Base-by-base conservation (phyloP, 2,113 vertebrate species). In the Pseudolaguvia tuberculata region DNA sequence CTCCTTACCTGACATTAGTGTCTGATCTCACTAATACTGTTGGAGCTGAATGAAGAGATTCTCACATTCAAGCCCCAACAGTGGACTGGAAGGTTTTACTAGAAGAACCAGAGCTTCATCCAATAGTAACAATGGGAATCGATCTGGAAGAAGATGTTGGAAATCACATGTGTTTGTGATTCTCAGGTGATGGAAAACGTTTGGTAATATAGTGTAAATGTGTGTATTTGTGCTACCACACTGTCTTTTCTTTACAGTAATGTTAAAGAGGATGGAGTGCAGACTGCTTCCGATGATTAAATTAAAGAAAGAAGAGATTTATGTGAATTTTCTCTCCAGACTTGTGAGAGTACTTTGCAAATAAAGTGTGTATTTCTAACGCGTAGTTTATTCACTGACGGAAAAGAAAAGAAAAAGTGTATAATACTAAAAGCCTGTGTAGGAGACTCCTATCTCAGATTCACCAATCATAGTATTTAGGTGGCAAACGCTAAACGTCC, bases 391-490 rank as follows among this genome's bases (percentile, higher is more conserved):
- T 59, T 8, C 27, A 20, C 53, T 12, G 56, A 45, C 20, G 42
- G 69, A 14, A 76, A 76, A 61, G 55, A 59, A 50, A 73, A 51
- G n/a, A 70, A 56, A n/a, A 55, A 23, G 17, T 27, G 23, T 48
- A 50, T 66, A 66, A 66, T 66, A 48, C 63, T 66, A 66, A 66
- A 66, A 42, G 59, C 57, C 39, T 35, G 59, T 52, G 57, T 67
- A 75, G 73, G 39, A 66, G 50, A 56, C 51, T 53, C n/a, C 63
- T 63, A 31, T 50, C 62, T 56, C 73, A 21, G 20, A 75, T 57
- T 58, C 52, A 47, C 56, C 48, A 72, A 42, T 35, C 75, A 27
- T 6, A 21, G 67, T 53, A 69, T 70, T 76, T 61, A 76, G 67
- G 35, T 29, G 25, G 42, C 27, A 27, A 76, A 29, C 29, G 65